phyloP scores from a whole-genome alignment of 2,888 invertebrate genomes.

The Ornithoptera alexandrae region DNA sequence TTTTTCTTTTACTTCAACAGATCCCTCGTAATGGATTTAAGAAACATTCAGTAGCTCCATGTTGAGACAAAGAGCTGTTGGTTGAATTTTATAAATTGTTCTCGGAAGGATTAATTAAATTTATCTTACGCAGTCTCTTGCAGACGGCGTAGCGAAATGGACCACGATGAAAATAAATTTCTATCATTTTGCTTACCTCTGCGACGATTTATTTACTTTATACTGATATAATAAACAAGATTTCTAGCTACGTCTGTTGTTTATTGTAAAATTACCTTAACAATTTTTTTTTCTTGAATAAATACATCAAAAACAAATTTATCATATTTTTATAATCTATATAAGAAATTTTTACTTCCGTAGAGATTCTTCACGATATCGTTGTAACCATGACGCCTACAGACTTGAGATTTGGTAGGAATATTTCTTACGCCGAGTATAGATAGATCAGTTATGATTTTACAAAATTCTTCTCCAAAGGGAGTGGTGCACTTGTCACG shows the following conservation, averaged over 20 bases:
- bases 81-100: slow-evolving; percentile 10
- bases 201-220: slow-evolving; percentile 1
- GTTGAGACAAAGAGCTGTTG: not conserved
- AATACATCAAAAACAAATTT: no score
- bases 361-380: no score
- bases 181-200: not conserved
- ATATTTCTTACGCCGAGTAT: no score
- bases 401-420: no score
- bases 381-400: no score
- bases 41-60: slow-evolving; percentile 4
- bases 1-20: not conserved
- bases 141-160: slow-evolving; percentile 17
- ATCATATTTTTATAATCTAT: no score
- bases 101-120: slow-evolving; percentile 15
- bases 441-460: no score
- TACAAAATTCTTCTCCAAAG: no score
- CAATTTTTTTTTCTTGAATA: no score
- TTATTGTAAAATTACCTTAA: not conserved
- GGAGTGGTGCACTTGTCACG: no score
- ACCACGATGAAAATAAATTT: slow-evolving; percentile 10
- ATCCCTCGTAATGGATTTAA: not conserved
- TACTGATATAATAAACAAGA: not conserved
- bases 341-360: no score
- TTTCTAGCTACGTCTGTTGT: not conserved
- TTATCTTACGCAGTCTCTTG: slow-evolving; percentile 4